A percentile compares a stretch with the other conserved stretches of the same genome.
These are phyloP conservation scores for Hesperia comma DNA, from an alignment of 2,888 invertebrate genomes.

Conservation along the genomic window DNA sequence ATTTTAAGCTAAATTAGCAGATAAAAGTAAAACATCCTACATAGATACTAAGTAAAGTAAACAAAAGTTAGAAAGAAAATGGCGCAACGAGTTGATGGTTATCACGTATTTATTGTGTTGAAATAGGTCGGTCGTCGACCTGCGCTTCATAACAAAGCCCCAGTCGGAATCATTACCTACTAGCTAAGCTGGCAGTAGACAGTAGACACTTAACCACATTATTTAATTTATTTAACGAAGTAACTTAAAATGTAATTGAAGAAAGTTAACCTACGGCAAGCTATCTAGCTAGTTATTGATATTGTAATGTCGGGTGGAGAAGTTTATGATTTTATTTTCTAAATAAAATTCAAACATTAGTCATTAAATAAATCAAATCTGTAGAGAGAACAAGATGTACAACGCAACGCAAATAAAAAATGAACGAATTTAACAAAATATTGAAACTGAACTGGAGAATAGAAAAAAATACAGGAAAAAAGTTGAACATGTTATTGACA, in stretches of 20 bases:
- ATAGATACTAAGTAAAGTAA: neutral
- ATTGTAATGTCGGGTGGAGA: too few species aligned
- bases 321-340: too few species aligned
- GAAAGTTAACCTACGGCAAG: neutral
- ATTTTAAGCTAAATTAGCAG: too few species aligned
- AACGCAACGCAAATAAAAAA: too few species aligned
- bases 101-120: conserved; percentile 66
- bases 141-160: conserved; percentile 51
- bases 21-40: neutral
- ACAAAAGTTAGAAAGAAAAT: conserved; percentile 51
- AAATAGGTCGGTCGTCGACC: conserved; percentile 76
- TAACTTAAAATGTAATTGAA: neutral
- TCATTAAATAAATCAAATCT: too few species aligned
- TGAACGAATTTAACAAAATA: too few species aligned
- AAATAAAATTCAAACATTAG: too few species aligned
- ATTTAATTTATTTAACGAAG: neutral
- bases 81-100: conserved; percentile 66
- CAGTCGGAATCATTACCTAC: conserved; percentile 38
- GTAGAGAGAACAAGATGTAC: too few species aligned
- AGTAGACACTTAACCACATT: neutral
- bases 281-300: too few species aligned
- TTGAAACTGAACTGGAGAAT: too few species aligned
- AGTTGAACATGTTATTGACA: too few species aligned
- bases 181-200: neutral
- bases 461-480: too few species aligned